Evolutionary conservation across 1,140 invertebrate species (phyloP), one percentile per base, ranked within the genome.

Genomic region (Steinernema feltiae): DNA sequence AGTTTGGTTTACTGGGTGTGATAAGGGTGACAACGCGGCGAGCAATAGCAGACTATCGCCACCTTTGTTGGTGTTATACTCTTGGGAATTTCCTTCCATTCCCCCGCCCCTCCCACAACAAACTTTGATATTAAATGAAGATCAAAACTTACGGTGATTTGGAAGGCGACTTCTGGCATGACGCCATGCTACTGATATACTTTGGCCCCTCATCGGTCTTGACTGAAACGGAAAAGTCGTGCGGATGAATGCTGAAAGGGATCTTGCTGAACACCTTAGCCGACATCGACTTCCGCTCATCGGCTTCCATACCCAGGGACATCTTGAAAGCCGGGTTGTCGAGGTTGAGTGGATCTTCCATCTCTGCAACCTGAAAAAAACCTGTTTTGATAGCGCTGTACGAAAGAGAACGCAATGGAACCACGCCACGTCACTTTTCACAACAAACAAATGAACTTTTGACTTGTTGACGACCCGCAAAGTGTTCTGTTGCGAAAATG

Each of bases 261-360:
- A 63, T 63, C 53, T 63, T 63, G 53, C 53, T 63, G 53, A 63
- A 63, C 53, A 63, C 53, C 53, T 63, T 63, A 3, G 53, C 53
- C 15, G 53, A 63, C 7, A 63, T 21, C 53, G 53, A 63, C 24
- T 63, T 63, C 24, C 53, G 53, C 53, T 63, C 53, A 21, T 63
- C 53, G 53, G 24, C 53, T 3, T 63, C 53, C 53, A 63, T 27
- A 3, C 53, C 53, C 24, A 63, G 15, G 12, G 53, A 63, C 15
- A 63, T 15, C 3, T 63, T 63, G 24, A 63, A 63, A 3, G 53
- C 53, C 15, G 53, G 53, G 3, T 7, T 15, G 7, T 63, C 53
- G 53, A 63, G 53, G 12, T 3, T 63, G 7, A 63, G 53, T 27
- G 53, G 53, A 63, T 63, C 53, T 27, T 63, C 53, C 53, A 63